Evolutionary conservation across 2,113 vertebrate species (phyloP).

Genomic region (Rhipidura dahli): DNA sequence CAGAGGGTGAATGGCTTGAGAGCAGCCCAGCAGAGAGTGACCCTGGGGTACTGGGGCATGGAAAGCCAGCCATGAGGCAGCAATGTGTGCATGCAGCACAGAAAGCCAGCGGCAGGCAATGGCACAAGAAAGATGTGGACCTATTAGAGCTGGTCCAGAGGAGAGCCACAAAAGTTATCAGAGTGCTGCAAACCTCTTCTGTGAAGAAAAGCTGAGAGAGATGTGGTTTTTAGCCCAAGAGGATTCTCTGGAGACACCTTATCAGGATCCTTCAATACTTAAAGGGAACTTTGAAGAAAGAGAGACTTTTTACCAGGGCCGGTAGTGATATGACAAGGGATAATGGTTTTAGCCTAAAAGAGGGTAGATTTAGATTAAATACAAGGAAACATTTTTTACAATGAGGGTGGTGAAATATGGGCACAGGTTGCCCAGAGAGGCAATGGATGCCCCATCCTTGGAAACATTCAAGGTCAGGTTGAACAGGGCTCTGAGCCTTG

Average conservation of each 20-base stretch:
- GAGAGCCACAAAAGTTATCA: not conserved
- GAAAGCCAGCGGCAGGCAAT: not conserved
- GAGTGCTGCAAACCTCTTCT: not conserved
- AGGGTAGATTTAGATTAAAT: not conserved
- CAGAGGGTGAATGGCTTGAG: not conserved
- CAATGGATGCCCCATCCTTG: not conserved
- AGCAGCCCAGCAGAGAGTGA: not conserved
- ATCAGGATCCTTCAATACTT: not conserved
- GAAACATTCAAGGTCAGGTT: not conserved
- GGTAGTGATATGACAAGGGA: not conserved
- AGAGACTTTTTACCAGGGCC: not conserved
- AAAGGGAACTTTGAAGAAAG: not conserved
- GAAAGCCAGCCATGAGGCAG: not conserved
- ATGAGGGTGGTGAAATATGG: fast-evolving
- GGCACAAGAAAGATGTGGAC: not conserved
- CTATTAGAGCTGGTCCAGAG: not conserved
- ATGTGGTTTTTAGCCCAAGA: not conserved
- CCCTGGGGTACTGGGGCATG: not conserved
- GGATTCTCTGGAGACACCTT: not conserved
- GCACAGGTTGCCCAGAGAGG: not conserved
- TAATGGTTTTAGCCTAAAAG: not conserved
- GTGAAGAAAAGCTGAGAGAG: not conserved
- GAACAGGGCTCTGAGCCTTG: not conserved
- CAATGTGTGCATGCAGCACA: not conserved
- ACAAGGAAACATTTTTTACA: not conserved